These are phyloP conservation scores for Psittacula derbiana DNA, from an alignment of 2,797 vertebrate species.

Conservation along the genomic window DNA sequence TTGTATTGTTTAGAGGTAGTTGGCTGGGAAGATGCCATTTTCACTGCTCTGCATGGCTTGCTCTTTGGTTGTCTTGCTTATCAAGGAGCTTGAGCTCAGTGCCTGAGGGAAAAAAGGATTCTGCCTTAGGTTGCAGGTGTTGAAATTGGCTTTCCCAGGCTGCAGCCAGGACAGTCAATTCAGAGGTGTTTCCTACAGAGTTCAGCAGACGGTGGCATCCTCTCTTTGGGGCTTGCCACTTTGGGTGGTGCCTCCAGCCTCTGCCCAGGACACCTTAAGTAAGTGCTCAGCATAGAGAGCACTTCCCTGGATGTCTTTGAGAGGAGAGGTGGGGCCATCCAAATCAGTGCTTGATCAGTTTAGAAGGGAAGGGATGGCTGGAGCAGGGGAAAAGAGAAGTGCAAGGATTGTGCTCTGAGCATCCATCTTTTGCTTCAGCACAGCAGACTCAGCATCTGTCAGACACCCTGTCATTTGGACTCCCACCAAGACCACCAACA, in stretches of 20 bases:
- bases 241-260: not conserved
- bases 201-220: not conserved
- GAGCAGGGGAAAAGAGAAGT: not conserved
- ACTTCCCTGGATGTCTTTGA: not conserved
- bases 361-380: not conserved
- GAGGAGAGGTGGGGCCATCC: not conserved
- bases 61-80: not conserved
- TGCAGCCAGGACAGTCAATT: not conserved
- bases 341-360: not conserved
- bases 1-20: not conserved
- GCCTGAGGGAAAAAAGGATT: not conserved
- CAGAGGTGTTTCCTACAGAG: not conserved
- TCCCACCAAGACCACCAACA: not conserved
- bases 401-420: not conserved
- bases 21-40: not conserved
- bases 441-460: not conserved
- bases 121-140: not conserved
- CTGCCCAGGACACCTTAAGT: not conserved
- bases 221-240: not conserved
- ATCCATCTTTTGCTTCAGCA: not conserved
- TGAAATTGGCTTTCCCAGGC: not conserved
- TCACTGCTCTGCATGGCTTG: not conserved
- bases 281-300: not conserved
- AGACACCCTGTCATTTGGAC: not conserved
- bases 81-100: not conserved